These are phyloP conservation scores for Cottoperca gobio DNA, from an alignment of 2,797 vertebrate genomes.

Conservation along the genomic window DNA sequence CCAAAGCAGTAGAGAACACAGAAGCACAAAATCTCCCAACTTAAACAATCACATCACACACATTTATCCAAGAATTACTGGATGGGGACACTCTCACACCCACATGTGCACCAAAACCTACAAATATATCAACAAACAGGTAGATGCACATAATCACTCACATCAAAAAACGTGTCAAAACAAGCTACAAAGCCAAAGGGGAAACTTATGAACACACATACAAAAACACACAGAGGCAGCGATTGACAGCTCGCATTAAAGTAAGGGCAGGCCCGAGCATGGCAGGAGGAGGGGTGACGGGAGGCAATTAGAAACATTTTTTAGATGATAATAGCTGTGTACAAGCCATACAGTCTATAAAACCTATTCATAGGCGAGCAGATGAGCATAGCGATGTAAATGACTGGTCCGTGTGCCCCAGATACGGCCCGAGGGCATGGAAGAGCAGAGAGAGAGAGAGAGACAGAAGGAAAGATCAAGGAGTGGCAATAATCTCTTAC, in stretches of 20 bases:
- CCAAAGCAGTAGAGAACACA: conserved; percentile 35
- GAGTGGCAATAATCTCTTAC: conserved; percentile 73
- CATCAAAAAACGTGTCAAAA: conserved; percentile 62
- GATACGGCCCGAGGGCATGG: conserved; percentile 20
- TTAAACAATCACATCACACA: conserved; percentile 27
- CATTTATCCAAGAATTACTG: conserved; percentile 12
- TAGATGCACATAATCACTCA: conserved; percentile 42
- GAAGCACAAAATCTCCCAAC: conserved; percentile 27
- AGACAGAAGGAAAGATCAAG: neutral
- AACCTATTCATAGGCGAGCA: conserved; percentile 63
- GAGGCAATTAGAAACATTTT: conserved; percentile 79
- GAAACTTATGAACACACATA: conserved; percentile 33
- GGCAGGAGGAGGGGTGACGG: conserved; percentile 61
- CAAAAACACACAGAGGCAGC: conserved; percentile 35
- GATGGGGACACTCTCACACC: conserved; percentile 38
- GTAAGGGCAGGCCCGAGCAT: conserved; percentile 64
- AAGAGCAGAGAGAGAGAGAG: conserved; percentile 19
- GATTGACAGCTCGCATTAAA: conserved; percentile 75
- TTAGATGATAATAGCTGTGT: conserved; percentile 71
- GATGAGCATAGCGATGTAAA: conserved; percentile 55
- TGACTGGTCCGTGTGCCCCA: conserved; percentile 12
- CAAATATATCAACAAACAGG: conserved; percentile 45
- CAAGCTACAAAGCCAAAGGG: conserved; percentile 64
- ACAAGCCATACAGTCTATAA: conserved; percentile 57
- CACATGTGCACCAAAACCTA: conserved; percentile 28